Evolutionary conservation across 2,888 invertebrate genomes (phyloP), one percentile per base, ranked within the genome.

Genomic region (Luperina testacea): DNA sequence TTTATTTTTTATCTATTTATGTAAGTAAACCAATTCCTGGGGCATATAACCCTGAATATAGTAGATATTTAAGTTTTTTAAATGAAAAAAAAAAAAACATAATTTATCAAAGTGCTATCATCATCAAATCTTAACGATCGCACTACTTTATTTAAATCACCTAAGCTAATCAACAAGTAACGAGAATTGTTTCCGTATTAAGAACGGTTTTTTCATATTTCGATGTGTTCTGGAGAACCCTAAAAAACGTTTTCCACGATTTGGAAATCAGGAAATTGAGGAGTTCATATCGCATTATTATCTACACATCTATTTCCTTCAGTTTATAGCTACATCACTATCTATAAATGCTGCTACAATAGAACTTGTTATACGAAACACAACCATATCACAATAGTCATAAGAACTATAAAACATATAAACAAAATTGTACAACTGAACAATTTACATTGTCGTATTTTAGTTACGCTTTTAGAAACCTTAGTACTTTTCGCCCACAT

Each of bases 241-340:
- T 85, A 92, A 90, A 74, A 77, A 86, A 84, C 77, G 71, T 83
- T 89, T 90, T 90, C 78, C 86, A 90, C 79, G 75, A 92, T 93
- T 93, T 87, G 86, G 92, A 91, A 92, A 93, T 91, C 90, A 92
- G 93, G 93, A 94, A 93, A 91, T 87, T 84, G 80, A 85, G 75
- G 84, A 84, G 87, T 89, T 84, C 68, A 72, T 80, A 79, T 77
- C 67, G 80, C 73, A 85, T 90, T 88, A 85, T 90, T 88, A 83
- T 88, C 88, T 83, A 88, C 88, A 85, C 82, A 84, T 88, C 81
- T 88, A 80, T 91, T 91, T 91, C 91, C 92, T 90, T 89, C 81
- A 78, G 71, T 85, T 83, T 83, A 85, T 87, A 87, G 83, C 76
- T 74, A 45, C 38, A 68, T 53, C n/a, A 53, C 72, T 48, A 69